phyloP scores from a whole-genome alignment of 1,140 invertebrate species.

The Pentalonia nigronervosa region DNA sequence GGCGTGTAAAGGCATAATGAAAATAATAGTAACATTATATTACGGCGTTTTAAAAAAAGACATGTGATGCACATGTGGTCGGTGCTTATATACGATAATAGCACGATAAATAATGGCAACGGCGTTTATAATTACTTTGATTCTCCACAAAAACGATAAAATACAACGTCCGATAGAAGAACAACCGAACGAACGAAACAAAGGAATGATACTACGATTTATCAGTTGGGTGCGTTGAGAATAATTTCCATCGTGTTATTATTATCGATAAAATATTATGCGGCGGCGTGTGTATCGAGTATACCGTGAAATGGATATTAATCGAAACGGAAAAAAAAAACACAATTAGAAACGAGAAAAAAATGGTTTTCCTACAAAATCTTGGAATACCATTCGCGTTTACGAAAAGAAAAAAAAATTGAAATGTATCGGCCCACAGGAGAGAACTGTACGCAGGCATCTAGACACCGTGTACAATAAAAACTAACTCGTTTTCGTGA shows the following conservation, averaged over 20 bases:
- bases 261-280: slow-evolving; percentile 14
- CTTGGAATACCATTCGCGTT: background rate
- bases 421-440: background rate
- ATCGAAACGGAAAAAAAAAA: background rate
- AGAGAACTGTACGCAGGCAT: background rate
- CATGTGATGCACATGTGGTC: slow-evolving; percentile 44
- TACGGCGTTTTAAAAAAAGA: slow-evolving; percentile 33
- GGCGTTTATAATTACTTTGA: slow-evolving; percentile 23
- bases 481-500: background rate
- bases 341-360: background rate
- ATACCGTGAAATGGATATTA: slow-evolving; percentile 9
- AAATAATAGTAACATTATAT: slow-evolving; percentile 48
- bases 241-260: slow-evolving; percentile 4
- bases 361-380: slow-evolving; percentile 6
- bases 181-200: background rate
- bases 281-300: background rate
- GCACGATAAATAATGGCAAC: slow-evolving; percentile 36
- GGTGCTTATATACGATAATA: slow-evolving; percentile 30
- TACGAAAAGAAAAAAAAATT: slow-evolving; percentile 4
- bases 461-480: background rate
- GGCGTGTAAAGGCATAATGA: slow-evolving; percentile 25
- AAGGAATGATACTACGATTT: background rate
- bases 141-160: slow-evolving; percentile 34
- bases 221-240: slow-evolving; percentile 3
- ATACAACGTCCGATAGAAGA: background rate